phyloP scores from a whole-genome alignment of 2,113 vertebrate genomes.

The Chrysemys picta region DNA sequence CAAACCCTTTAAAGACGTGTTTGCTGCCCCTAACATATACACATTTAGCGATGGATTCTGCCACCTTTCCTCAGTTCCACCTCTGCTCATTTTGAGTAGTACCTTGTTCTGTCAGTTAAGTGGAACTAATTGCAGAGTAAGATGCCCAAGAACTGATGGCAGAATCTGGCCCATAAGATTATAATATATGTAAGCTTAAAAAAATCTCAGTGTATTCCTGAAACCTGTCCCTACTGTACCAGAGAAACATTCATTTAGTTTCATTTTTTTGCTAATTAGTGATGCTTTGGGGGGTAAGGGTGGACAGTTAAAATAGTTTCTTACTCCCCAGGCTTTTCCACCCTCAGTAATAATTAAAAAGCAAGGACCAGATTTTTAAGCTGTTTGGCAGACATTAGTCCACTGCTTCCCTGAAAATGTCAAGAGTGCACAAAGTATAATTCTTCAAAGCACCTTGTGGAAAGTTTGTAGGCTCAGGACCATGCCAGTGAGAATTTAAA shows the following conservation, averaged over 20 bases:
- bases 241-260: not conserved
- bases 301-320: not conserved
- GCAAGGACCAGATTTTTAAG: conserved; percentile 11
- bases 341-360: conserved; percentile 65
- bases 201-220: not conserved
- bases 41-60: not conserved
- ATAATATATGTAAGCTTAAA: not conserved
- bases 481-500: conserved; percentile 28
- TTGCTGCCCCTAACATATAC: not conserved
- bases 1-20: not conserved
- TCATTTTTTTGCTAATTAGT: conserved; percentile 25
- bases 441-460: conserved; percentile 39
- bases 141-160: not conserved
- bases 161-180: conserved; percentile 7
- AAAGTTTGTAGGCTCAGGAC: not conserved
- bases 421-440: conserved; percentile 2
- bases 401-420: conserved; percentile 50
- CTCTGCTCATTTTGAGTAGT: not conserved
- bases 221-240: not conserved
- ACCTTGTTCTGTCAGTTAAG: not conserved
- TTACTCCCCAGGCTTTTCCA: conserved; percentile 3
- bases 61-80: not conserved
- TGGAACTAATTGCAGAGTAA: not conserved
- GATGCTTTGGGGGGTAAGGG: not conserved
- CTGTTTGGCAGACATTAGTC: conserved; percentile 19